These are phyloP conservation scores for Yponomeuta evonymella DNA, from an alignment of 2,888 invertebrate species.

Conservation along the genomic window DNA sequence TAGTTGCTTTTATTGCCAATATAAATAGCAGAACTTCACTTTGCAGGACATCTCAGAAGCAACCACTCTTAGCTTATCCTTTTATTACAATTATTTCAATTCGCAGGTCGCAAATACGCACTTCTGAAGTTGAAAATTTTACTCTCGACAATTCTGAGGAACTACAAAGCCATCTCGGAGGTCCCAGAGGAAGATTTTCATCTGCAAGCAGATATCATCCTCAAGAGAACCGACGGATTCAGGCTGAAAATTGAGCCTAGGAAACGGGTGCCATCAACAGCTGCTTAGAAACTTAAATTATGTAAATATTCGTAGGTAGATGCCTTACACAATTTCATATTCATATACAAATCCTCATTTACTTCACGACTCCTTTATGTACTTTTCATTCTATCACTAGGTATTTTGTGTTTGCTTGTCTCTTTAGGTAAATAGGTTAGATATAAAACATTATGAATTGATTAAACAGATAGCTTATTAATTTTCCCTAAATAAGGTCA, in stretches of 20 bases:
- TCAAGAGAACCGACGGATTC: constrained; percentile 85
- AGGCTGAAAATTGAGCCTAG: constrained; percentile 81
- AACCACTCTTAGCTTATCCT: neutral
- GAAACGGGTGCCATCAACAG: constrained; percentile 41
- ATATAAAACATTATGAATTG: neutral
- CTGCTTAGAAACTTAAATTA: constrained; percentile 1
- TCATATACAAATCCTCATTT: neutral
- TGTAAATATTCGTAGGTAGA: neutral
- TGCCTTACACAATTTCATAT: neutral
- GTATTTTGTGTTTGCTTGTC: no score
- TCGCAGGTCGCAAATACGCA: constrained; percentile 84
- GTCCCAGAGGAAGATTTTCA: constrained; percentile 80
- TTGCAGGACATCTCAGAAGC: no score
- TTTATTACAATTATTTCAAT: neutral
- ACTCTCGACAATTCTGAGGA: constrained; percentile 82
- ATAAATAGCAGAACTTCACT: no score
- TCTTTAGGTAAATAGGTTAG: no score
- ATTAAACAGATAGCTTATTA: neutral
- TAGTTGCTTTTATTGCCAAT: no score
- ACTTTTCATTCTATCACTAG: no score
- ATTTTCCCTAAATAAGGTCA: neutral
- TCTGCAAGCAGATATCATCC: constrained; percentile 83
- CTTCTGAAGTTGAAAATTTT: constrained; percentile 85
- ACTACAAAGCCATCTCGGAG: constrained; percentile 79
- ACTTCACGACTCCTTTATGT: no score